Evolutionary conservation across 2,888 invertebrate genomes (phyloP).

Genomic region (Drosophila multiciliata): DNA sequence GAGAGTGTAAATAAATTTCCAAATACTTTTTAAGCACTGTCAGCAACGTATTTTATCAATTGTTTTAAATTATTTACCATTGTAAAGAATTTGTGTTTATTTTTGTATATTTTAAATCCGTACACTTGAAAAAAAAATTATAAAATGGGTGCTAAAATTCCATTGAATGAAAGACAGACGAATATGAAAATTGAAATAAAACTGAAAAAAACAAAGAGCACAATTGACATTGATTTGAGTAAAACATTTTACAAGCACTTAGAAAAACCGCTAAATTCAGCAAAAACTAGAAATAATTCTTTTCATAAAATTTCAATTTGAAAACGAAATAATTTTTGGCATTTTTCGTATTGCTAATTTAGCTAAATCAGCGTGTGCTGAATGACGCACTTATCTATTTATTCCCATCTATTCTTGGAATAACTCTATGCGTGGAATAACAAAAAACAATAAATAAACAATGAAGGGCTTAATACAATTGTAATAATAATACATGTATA

Average conservation of each 20-base stretch:
- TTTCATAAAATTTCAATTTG: background rate
- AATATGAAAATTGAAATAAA: background rate
- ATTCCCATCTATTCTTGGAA: background rate
- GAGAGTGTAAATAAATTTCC: background rate
- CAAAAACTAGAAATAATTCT: background rate
- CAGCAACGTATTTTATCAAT: background rate
- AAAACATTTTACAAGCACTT: background rate
- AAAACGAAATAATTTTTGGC: background rate
- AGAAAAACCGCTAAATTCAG: background rate
- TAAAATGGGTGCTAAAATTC: background rate
- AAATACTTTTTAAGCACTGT: background rate
- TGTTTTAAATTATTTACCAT: background rate
- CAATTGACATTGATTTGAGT: background rate
- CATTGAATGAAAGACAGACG: too few species aligned
- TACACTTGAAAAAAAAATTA: background rate
- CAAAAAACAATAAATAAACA: constrained; percentile 30
- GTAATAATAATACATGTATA: constrained; percentile 4
- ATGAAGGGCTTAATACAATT: constrained; percentile 23
- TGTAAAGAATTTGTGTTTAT: background rate
- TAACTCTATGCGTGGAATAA: background rate
- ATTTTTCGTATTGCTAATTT: background rate
- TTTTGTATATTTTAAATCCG: background rate
- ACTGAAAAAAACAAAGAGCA: background rate
- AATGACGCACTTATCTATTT: constrained; percentile 14
- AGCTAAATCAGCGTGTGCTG: background rate